Percentiles rank a stretch among this genome's conserved stretches.
Evolutionary conservation across 2,888 invertebrate genomes (phyloP).

Genomic region (Agrochola lychnidis): DNA sequence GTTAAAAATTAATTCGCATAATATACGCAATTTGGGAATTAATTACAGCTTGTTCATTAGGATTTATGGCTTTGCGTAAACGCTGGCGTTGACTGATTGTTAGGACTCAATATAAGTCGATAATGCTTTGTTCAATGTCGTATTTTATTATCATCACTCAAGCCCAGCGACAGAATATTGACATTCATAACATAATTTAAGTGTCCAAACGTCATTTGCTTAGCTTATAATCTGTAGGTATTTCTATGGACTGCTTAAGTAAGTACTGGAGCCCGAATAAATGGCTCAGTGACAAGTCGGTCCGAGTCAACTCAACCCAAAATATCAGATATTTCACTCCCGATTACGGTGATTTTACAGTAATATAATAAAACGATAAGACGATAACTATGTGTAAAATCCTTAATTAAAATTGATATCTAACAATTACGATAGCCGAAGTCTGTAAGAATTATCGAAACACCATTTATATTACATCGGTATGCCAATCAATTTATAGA

Average conservation of each 20-base stretch:
- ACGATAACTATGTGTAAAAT: conserved; percentile 3
- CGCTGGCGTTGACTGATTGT: background rate
- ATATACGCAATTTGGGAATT: too few relatives aligned
- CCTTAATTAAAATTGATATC: conserved; percentile 54
- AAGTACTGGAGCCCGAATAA: background rate
- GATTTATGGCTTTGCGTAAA: too few relatives aligned
- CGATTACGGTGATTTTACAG: background rate
- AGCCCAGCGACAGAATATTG: background rate
- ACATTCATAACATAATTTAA: background rate
- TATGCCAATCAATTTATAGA: conserved; percentile 51
- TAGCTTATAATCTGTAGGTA: background rate
- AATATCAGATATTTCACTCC: too few relatives aligned
- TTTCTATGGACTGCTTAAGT: background rate
- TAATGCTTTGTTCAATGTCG: background rate
- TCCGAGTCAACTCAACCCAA: too few relatives aligned
- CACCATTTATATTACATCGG: conserved; percentile 30
- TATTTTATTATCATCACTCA: background rate
- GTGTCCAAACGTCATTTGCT: background rate
- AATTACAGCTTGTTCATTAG: background rate
- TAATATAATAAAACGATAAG: conserved; percentile 19
- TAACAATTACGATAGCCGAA: conserved; percentile 33
- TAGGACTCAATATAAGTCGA: background rate
- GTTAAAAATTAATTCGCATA: too few relatives aligned
- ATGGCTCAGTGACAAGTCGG: background rate
- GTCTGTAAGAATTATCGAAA: conserved; percentile 46